Evolutionary conservation across 2,888 invertebrate species (phyloP).

Genomic region (Odiellus spinosus): DNA sequence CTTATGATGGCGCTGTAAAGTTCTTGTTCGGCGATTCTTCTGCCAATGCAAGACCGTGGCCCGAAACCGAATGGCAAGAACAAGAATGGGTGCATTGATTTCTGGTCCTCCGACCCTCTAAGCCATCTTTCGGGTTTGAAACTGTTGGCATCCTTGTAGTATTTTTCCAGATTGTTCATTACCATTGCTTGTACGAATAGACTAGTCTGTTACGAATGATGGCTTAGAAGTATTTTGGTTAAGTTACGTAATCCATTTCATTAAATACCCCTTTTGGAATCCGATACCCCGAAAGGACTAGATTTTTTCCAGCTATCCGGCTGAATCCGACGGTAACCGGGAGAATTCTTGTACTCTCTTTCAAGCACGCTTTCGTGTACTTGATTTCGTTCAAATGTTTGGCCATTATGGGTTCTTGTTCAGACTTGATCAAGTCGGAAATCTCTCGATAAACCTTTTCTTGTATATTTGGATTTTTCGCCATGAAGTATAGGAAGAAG

Average conservation of each 20-base stretch:
- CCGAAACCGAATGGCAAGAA: slow-evolving; percentile 38
- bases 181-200: no score
- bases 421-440: no score
- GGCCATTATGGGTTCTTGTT: no score
- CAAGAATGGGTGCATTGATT: slow-evolving; percentile 31
- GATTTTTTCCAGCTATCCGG: slow-evolving; percentile 50
- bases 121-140: slow-evolving; percentile 38
- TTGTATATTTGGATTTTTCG: slow-evolving; percentile 52
- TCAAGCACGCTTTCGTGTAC: no score
- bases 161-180: slow-evolving; percentile 13
- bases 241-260: no score
- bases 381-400: no score
- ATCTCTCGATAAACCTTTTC: slow-evolving; percentile 57
- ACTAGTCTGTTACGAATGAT: no score
- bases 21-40: slow-evolving; percentile 37
- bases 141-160: slow-evolving; percentile 29
- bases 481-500: slow-evolving; percentile 45
- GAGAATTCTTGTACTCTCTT: no score
- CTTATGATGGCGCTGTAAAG: no score
- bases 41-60: slow-evolving; percentile 36
- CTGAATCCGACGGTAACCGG: slow-evolving; percentile 62
- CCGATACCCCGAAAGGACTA: slow-evolving; percentile 51
- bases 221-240: no score
- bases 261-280: slow-evolving; percentile 50
- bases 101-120: slow-evolving; percentile 23